Conservation (phyloP, 2,888 invertebrate species). For the Nephrotoma flavescens region DNA sequence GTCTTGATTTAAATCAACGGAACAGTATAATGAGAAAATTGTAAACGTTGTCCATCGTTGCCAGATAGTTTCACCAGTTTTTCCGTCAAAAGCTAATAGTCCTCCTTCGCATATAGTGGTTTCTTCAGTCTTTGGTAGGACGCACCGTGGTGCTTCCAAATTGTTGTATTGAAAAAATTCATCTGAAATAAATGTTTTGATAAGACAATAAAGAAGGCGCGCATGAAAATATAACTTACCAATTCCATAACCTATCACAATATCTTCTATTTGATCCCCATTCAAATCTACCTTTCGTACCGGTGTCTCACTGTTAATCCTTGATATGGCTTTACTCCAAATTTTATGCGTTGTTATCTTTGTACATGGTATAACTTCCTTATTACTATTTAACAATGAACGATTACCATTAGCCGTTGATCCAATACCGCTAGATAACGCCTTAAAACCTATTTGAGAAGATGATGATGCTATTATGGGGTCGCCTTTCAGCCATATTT, state of each 20-base stretch:
- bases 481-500: slow-evolving; percentile 38
- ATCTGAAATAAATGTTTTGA: slow-evolving; percentile 16
- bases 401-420: background rate
- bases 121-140: slow-evolving; percentile 50
- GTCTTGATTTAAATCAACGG: slow-evolving; percentile 53
- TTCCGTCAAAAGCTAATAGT: slow-evolving; percentile 58
- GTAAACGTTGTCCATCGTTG: slow-evolving; percentile 55
- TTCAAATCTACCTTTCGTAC: slow-evolving; percentile 56
- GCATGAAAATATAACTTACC: slow-evolving; percentile 32
- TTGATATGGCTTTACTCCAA: slow-evolving; percentile 54
- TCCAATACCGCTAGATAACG: slow-evolving; percentile 6
- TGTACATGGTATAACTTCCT: slow-evolving; percentile 29
- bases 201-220: background rate
- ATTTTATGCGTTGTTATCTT: slow-evolving; percentile 33
- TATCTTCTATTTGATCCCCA: slow-evolving; percentile 52
- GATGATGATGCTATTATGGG: slow-evolving; percentile 5
- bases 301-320: slow-evolving; percentile 58
- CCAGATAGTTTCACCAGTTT: slow-evolving; percentile 56
- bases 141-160: slow-evolving; percentile 38
- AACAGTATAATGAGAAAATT: slow-evolving; percentile 58
- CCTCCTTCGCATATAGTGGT: slow-evolving; percentile 59
- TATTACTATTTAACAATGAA: slow-evolving; percentile 4
- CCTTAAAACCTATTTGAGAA: background rate
- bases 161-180: slow-evolving; percentile 37
- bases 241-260: slow-evolving; percentile 64